Evolutionary conservation across 2,888 invertebrate genomes (phyloP).

Genomic region (Cerastoderma edule): DNA sequence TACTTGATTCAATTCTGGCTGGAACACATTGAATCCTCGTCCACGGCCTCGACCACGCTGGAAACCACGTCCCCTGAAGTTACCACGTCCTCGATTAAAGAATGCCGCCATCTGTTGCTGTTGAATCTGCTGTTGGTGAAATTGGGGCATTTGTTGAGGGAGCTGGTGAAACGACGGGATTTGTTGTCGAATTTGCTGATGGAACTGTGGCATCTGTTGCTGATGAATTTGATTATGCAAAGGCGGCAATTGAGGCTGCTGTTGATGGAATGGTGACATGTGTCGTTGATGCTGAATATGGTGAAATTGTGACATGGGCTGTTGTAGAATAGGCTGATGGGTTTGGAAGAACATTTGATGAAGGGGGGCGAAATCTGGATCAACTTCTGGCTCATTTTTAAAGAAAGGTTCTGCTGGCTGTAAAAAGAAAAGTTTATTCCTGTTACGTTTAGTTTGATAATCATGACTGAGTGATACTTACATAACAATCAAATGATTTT

Average conservation of each 20-base stretch:
- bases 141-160: too few species aligned
- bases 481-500: too few species aligned
- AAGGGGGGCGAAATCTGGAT: conserved; percentile 9
- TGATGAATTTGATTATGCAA: neutral
- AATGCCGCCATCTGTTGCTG: too few species aligned
- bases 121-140: neutral
- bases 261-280: too few species aligned
- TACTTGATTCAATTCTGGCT: conserved; percentile 3
- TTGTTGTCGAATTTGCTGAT: too few species aligned
- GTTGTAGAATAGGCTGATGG: neutral
- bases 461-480: too few species aligned
- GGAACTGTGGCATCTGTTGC: neutral
- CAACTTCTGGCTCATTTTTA: neutral
- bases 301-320: neutral
- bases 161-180: too few species aligned
- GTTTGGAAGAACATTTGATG: neutral
- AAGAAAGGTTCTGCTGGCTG: neutral
- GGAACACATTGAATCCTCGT: conserved; percentile 18
- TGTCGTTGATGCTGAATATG: too few species aligned
- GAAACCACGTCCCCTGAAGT: conserved; percentile 18
- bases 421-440: too few species aligned
- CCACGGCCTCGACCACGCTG: conserved; percentile 22
- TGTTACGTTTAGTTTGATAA: too few species aligned
- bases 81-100: conserved; percentile 29
- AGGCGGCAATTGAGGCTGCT: too few species aligned